phyloP scores from a whole-genome alignment of 2,888 invertebrate genomes.

The Cheiracanthium punctorium region DNA sequence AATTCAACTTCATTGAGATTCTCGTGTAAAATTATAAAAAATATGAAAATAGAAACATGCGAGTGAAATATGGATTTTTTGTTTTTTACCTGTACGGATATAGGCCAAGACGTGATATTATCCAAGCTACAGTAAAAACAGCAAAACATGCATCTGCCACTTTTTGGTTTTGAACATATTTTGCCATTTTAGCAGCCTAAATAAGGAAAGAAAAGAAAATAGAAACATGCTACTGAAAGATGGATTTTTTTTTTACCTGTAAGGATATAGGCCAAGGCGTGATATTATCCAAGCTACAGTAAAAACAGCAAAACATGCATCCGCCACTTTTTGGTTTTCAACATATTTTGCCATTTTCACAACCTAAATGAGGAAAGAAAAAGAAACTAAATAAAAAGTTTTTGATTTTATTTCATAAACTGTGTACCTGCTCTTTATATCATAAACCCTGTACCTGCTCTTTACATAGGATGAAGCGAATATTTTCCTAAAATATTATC shows the following conservation, averaged over 20 bases:
- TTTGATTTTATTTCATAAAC: too few species aligned
- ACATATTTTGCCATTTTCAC: conserved; percentile 97
- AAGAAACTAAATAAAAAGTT: too few species aligned
- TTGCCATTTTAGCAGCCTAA: conserved; percentile 93
- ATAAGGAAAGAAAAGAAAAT: conserved; percentile 72
- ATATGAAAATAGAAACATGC: too few species aligned
- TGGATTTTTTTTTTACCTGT: too few species aligned
- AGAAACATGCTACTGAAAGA: too few species aligned
- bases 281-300: conserved; percentile 94
- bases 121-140: conserved; percentile 93
- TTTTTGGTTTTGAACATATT: conserved; percentile 92
- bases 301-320: conserved; percentile 90
- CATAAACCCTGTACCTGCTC: too few species aligned
- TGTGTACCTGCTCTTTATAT: too few species aligned
- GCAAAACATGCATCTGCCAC: conserved; percentile 91
- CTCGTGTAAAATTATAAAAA: too few species aligned
- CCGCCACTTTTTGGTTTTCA: conserved; percentile 90
- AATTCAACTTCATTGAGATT: too few species aligned
- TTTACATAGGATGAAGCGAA: too few species aligned
- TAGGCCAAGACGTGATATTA: conserved; percentile 89
- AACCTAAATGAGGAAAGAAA: conserved; percentile 79
- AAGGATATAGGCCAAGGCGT: conserved; percentile 91
- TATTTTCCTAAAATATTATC: too few species aligned
- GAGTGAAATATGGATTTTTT: too few species aligned
- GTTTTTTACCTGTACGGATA: conserved; percentile 84